phyloP scores from a whole-genome alignment of 2,797 vertebrate species.

The Aeoliscus strigatus region DNA sequence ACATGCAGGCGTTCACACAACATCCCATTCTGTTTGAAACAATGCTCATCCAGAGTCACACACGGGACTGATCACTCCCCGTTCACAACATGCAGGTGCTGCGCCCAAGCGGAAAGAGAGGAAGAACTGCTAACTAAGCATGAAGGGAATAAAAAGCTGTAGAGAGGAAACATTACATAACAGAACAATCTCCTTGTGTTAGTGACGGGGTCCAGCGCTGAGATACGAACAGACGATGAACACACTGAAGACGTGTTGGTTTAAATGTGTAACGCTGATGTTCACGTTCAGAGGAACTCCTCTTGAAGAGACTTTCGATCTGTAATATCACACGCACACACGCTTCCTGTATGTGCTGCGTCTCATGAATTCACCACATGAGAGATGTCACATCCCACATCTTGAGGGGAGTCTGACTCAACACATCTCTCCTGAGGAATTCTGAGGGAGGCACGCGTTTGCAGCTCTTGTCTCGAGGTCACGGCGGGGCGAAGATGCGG shows the following conservation, averaged over 20 bases:
- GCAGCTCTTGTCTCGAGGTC: slow-evolving; percentile 39
- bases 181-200: slow-evolving; percentile 38
- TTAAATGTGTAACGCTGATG: too few relatives aligned
- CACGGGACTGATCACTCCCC: slow-evolving; percentile 41
- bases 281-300: too few relatives aligned
- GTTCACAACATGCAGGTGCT: slow-evolving; percentile 40
- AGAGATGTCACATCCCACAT: too few relatives aligned
- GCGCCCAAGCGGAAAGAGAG: neutral
- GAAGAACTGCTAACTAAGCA: slow-evolving; percentile 4
- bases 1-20: slow-evolving; percentile 41
- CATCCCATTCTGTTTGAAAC: slow-evolving; percentile 48
- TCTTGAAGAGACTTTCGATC: too few relatives aligned
- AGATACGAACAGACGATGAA: slow-evolving; percentile 22
- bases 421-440: slow-evolving; percentile 33
- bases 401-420: too few relatives aligned
- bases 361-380: too few relatives aligned
- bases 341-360: too few relatives aligned
- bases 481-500: slow-evolving; percentile 23
- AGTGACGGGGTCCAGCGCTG: slow-evolving; percentile 14
- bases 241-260: too few relatives aligned
- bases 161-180: slow-evolving; percentile 32
- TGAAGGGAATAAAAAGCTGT: slow-evolving; percentile 3
- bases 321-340: too few relatives aligned
- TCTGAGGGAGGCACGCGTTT: slow-evolving; percentile 15
- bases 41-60: slow-evolving; percentile 32